A percentile compares a stretch with the other conserved stretches of the same genome.
Conservation (phyloP, 1,140 invertebrate genomes). For the Bombus superbus region DNA sequence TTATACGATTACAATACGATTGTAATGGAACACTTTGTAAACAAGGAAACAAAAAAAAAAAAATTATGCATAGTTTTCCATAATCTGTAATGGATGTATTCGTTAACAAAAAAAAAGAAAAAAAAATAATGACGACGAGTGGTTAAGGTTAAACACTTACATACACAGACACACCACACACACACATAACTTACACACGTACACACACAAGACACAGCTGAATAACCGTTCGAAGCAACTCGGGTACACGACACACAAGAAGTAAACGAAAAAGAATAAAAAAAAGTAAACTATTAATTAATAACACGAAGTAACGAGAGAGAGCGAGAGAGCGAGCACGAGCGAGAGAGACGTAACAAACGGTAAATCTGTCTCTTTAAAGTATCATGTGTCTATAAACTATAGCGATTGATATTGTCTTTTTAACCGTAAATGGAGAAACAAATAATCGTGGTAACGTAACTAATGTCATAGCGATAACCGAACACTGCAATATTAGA, state of each 20-base stretch:
- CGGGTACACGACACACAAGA: conserved; percentile 56
- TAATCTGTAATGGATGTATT: conserved; percentile 78
- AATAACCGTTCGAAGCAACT: conserved; percentile 51
- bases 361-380: conserved; percentile 78
- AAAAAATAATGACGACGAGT: conserved; percentile 54
- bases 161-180: conserved; percentile 33
- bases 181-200: conserved; percentile 2
- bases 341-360: conserved; percentile 53
- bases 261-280: conserved; percentile 61
- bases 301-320: conserved; percentile 37
- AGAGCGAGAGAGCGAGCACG: neutral
- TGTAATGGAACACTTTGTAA: conserved; percentile 74
- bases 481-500: conserved; percentile 72
- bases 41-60: conserved; percentile 70
- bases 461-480: conserved; percentile 78
- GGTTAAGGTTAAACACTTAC: conserved; percentile 38
- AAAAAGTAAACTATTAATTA: conserved; percentile 52
- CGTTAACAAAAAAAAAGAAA: conserved; percentile 68
- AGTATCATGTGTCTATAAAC: conserved; percentile 81
- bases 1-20: conserved; percentile 80
- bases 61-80: conserved; percentile 79
- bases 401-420: conserved; percentile 80
- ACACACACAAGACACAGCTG: conserved; percentile 42
- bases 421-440: conserved; percentile 75
- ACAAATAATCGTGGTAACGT: conserved; percentile 76